Evolutionary conservation across 1,140 invertebrate genomes (phyloP).

Genomic region (Bombus cullumanus): DNA sequence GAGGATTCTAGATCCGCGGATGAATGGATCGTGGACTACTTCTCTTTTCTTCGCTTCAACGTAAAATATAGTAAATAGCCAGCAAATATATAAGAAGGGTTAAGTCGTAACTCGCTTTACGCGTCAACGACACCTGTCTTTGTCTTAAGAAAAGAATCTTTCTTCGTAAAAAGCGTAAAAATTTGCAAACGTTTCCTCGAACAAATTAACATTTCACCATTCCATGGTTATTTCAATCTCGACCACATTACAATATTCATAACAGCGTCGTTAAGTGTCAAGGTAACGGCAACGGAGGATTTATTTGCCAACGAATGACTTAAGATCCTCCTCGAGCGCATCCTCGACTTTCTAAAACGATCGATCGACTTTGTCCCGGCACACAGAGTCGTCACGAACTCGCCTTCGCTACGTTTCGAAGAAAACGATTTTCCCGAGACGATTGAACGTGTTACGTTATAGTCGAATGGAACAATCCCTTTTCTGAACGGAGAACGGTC

Average conservation of each 20-base stretch:
- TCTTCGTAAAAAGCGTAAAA: not conserved
- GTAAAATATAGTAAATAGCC: too few species aligned
- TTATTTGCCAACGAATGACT: not conserved
- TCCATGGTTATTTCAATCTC: not conserved
- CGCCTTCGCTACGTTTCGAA: not conserved
- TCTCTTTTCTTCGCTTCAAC: not conserved
- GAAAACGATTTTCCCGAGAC: slow-evolving; percentile 23
- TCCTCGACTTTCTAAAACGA: slow-evolving; percentile 39
- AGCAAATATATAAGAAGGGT: too few species aligned
- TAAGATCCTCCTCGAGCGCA: slow-evolving; percentile 2
- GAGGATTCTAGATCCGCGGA: not conserved
- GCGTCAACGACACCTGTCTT: not conserved
- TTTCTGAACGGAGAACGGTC: not conserved
- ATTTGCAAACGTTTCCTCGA: not conserved
- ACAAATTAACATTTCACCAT: not conserved
- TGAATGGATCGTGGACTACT: slow-evolving; percentile 23
- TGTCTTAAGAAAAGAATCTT: not conserved
- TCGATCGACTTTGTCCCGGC: slow-evolving; percentile 9
- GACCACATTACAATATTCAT: not conserved
- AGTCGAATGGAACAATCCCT: not conserved
- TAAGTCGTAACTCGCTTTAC: not conserved
- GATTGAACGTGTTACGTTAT: slow-evolving; percentile 28
- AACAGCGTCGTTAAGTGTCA: slow-evolving; percentile 12
- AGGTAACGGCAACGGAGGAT: slow-evolving; percentile 14
- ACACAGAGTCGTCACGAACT: slow-evolving; percentile 1